Base-by-base conservation (phyloP, 2,113 vertebrate genomes). In the Saimiri boliviensis region DNA sequence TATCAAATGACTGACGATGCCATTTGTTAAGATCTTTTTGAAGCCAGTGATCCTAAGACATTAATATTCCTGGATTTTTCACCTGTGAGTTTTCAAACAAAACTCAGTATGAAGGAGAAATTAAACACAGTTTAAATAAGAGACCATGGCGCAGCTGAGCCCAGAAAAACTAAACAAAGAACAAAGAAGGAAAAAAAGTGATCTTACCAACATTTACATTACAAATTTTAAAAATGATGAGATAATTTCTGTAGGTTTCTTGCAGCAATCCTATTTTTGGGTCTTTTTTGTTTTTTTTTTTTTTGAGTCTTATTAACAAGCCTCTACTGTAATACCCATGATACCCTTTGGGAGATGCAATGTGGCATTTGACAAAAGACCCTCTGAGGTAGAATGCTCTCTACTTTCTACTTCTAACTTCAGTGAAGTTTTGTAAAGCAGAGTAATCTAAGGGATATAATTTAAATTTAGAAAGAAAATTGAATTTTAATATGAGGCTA, bases 21-120 rank as follows among this genome's bases (percentile, higher is more conserved):
- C 35, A n/a, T 30, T 96, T 80, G 13, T 70, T 63, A 85, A 54
- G 32, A 37, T 77, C 10, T 60, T 47, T 89, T 79, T 66, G 19
- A 90, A 91, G 47, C 85, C 49, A 92, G 0, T 35, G 52, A 60
- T 85, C 23, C 42, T 56, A 40, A 40, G 25, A 35, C 23, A 60
- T 89, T 87, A 27, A 52, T 82, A 88, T 56, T 25, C 21, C 16
- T 49, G 63, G 73, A 68, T 52, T 95, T 93, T 83, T 47, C 66
- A 94, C 45, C 87, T 82, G 10, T 47, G 86, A 40, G 37, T 94
- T 95, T 97, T 91, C 86, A 89, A 96, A 77, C 54, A 90, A 81
- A 97, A 40, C 70, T 92, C 37, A 56, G 37, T 84, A 76, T 73
- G 17, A 86, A 68, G 32, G 52, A 74, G 52, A 95, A 77, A 94